A percentile compares a stretch with the other conserved stretches of the same genome.
phyloP scores from a whole-genome alignment of 1,140 invertebrate genomes.

The Drosophila tropicalis region DNA sequence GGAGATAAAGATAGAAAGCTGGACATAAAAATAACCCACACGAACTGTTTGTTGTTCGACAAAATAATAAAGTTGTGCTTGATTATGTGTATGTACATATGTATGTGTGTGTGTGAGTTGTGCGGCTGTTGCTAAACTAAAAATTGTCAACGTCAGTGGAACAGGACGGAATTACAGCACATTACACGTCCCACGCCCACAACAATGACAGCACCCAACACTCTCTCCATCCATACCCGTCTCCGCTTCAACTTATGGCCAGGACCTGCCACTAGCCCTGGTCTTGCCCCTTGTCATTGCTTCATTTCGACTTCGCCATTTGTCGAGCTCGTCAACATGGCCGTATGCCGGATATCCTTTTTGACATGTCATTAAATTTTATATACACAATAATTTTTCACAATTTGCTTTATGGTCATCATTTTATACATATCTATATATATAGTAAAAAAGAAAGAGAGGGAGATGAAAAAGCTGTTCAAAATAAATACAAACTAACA shows the following conservation, averaged over 20 bases:
- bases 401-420: conserved; percentile 79
- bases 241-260: not conserved
- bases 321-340: conserved; percentile 58
- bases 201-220: conserved; percentile 25
- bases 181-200: conserved; percentile 68
- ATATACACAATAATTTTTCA: conserved; percentile 82
- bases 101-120: conserved; percentile 12
- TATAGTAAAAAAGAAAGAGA: conserved; percentile 36
- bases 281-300: conserved; percentile 10
- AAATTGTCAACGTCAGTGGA: conserved; percentile 67
- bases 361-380: conserved; percentile 82
- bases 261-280: not conserved
- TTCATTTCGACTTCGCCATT: conserved; percentile 45
- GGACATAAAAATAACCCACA: conserved; percentile 37
- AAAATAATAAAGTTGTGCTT: conserved; percentile 79
- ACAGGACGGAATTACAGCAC: conserved; percentile 73
- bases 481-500: too few species aligned
- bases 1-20: conserved; percentile 5
- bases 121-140: conserved; percentile 57
- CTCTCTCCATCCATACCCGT: not conserved
- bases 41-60: conserved; percentile 54
- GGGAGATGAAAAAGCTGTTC: not conserved
- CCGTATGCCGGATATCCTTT: conserved; percentile 79
- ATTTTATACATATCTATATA: conserved; percentile 29
- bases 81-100: conserved; percentile 61